These are phyloP conservation scores for Mantis religiosa DNA, from an alignment of 2,888 invertebrate genomes.

Conservation along the genomic window DNA sequence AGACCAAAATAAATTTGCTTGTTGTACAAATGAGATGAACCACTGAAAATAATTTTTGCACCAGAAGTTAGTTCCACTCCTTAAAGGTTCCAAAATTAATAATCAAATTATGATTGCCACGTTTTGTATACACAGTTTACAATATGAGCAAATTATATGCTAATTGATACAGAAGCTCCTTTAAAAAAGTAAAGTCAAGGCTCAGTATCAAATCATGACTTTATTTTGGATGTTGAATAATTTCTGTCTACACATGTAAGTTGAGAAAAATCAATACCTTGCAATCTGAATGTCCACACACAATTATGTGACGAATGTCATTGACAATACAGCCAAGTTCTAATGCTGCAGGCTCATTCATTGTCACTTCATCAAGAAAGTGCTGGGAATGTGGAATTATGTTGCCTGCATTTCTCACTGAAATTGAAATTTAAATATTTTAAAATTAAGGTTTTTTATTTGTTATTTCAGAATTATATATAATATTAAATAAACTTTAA, in stretches of 20 bases:
- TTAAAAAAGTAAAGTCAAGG: too few species aligned
- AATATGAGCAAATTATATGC: too few species aligned
- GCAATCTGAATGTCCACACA: conserved; percentile 97
- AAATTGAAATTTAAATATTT: conserved; percentile 37
- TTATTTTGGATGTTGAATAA: neutral
- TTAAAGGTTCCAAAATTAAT: too few species aligned
- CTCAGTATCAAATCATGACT: too few species aligned
- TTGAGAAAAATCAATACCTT: conserved; percentile 51
- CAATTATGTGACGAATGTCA: conserved; percentile 85
- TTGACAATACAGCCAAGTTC: conserved; percentile 92
- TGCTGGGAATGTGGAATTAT: conserved; percentile 88
- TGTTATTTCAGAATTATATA: neutral
- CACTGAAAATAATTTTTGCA: too few species aligned
- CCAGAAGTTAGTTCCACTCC: too few species aligned
- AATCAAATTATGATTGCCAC: too few species aligned
- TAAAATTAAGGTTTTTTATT: neutral
- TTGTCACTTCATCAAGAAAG: conserved; percentile 80
- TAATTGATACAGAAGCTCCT: too few species aligned
- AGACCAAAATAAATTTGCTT: too few species aligned
- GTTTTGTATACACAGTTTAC: too few species aligned
- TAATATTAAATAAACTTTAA: too few species aligned
- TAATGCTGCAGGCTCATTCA: conserved; percentile 92
- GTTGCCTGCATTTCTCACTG: conserved; percentile 95
- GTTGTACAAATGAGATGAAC: too few species aligned
- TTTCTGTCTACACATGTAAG: neutral